Conservation (phyloP, 2,113 vertebrate species). For the Oreotrochilus melanogaster region DNA sequence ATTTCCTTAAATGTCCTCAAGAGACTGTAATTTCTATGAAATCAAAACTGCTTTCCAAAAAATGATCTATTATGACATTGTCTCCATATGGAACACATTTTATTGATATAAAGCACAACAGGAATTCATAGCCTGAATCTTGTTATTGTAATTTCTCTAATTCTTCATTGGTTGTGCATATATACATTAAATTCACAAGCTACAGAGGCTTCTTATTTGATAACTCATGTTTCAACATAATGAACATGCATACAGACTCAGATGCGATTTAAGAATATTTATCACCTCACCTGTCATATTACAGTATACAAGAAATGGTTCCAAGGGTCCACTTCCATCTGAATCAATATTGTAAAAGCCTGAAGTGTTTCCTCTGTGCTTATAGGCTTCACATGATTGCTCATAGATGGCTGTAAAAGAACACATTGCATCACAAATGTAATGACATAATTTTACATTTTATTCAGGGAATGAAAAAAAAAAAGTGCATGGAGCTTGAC, state of each 20-base stretch:
- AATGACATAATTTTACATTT: slow-evolving; percentile 7
- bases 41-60: not conserved
- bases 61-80: not conserved
- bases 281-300: slow-evolving; percentile 93
- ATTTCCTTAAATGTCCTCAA: not conserved
- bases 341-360: slow-evolving; percentile 90
- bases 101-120: not conserved
- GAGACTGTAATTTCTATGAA: not conserved
- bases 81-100: not conserved
- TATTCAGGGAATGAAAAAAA: not conserved
- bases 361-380: slow-evolving; percentile 90
- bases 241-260: slow-evolving; percentile 16
- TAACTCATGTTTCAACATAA: slow-evolving; percentile 16
- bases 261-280: slow-evolving; percentile 39
- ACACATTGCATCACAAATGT: slow-evolving; percentile 8
- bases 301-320: slow-evolving; percentile 90
- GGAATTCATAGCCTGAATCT: not conserved
- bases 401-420: slow-evolving; percentile 88
- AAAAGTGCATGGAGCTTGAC: not conserved
- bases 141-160: slow-evolving; percentile 24
- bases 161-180: not conserved
- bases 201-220: slow-evolving; percentile 10
- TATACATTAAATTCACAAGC: not conserved
- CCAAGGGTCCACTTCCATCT: slow-evolving; percentile 92
- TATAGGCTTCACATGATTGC: slow-evolving; percentile 95